These are phyloP conservation scores for Gibbula magus DNA, from an alignment of 2,888 invertebrate genomes.

Conservation along the genomic window DNA sequence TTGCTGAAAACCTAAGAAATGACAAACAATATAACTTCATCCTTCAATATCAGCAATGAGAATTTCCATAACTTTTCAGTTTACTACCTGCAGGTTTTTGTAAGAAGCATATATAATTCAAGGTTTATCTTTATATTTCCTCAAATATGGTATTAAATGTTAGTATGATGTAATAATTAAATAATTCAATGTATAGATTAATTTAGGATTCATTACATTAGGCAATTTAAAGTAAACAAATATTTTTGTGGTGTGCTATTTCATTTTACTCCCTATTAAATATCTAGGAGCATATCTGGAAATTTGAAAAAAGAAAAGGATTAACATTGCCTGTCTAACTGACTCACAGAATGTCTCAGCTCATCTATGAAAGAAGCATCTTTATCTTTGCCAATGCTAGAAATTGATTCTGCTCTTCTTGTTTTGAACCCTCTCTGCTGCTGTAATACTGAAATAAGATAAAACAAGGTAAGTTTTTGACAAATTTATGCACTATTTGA, in stretches of 20 bases:
- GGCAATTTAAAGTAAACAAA: no score
- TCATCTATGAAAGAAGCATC: conserved; percentile 42
- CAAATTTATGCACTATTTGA: no score
- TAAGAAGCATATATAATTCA: not conserved
- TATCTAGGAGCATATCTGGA: no score
- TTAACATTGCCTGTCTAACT: not conserved
- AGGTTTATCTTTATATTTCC: not conserved
- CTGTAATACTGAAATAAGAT: conserved; percentile 30
- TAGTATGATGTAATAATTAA: no score
- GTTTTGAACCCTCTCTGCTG: conserved; percentile 55
- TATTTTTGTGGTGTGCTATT: no score
- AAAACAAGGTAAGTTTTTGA: no score
- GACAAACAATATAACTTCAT: not conserved
- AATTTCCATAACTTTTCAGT: not conserved
- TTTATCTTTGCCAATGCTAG: conserved; percentile 41
- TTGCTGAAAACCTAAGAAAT: conserved; percentile 31
- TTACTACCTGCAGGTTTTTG: not conserved
- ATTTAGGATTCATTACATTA: no score
- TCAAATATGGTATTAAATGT: no score
- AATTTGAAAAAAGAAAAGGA: no score
- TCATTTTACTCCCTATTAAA: no score
- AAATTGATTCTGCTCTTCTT: conserved; percentile 36
- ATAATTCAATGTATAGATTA: no score
- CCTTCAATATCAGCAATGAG: not conserved
- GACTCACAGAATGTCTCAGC: conserved; percentile 42